phyloP scores from a whole-genome alignment of 1,140 invertebrate species.

The Ceratosolen solmsi region DNA sequence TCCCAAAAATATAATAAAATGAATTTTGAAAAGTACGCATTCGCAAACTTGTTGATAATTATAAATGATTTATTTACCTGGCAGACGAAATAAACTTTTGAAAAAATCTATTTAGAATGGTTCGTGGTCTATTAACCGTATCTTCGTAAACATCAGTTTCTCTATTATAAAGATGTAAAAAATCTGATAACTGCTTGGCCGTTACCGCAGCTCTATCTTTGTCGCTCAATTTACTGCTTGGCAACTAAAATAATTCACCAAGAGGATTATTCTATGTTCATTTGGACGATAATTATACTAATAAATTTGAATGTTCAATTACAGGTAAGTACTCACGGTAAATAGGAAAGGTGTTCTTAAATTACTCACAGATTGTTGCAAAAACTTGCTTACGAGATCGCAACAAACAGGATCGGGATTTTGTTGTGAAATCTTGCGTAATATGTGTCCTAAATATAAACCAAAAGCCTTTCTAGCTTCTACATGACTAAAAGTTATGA shows the following conservation, averaged over 20 bases:
- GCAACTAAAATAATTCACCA: slow-evolving; percentile 73
- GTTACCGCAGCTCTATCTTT: slow-evolving; percentile 90
- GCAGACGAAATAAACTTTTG: slow-evolving; percentile 75
- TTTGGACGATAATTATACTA: not conserved
- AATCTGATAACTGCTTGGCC: slow-evolving; percentile 93
- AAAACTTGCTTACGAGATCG: slow-evolving; percentile 86
- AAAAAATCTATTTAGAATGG: slow-evolving; percentile 76
- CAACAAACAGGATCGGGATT: slow-evolving; percentile 73
- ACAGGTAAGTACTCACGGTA: slow-evolving; percentile 71
- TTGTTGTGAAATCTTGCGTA: slow-evolving; percentile 79
- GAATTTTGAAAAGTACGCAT: too few species aligned
- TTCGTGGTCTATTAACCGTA: slow-evolving; percentile 77
- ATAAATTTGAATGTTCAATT: too few species aligned
- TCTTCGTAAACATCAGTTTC: slow-evolving; percentile 86
- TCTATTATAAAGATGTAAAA: slow-evolving; percentile 90
- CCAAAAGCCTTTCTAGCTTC: slow-evolving; percentile 88
- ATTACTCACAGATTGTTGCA: slow-evolving; percentile 85
- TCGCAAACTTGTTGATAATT: too few species aligned
- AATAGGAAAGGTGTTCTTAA: slow-evolving; percentile 84
- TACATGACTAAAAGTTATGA: slow-evolving; percentile 68
- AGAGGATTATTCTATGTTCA: slow-evolving; percentile 35
- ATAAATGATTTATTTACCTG: slow-evolving; percentile 58
- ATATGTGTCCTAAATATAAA: slow-evolving; percentile 85
- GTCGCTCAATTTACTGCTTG: slow-evolving; percentile 83
- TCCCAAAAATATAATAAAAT: too few species aligned